Percentiles rank a stretch among this genome's conserved stretches.
phyloP scores from a whole-genome alignment of 2,113 vertebrate species.

The Hucho hucho region DNA sequence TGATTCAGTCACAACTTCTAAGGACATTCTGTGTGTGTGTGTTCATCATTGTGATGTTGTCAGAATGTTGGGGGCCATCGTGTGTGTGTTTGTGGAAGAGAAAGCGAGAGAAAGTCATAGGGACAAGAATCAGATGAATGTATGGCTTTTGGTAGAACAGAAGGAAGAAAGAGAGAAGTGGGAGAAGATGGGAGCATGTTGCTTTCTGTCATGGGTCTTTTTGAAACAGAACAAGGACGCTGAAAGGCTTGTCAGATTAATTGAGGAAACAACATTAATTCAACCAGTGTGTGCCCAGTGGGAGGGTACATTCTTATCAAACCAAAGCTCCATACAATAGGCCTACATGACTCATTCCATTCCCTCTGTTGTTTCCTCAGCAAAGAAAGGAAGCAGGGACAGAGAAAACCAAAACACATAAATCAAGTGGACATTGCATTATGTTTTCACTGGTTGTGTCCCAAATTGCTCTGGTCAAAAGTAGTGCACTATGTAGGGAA shows the following conservation, averaged over 20 bases:
- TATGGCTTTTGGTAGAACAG: neutral
- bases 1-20: neutral
- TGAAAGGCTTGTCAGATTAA: neutral
- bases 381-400: conserved; percentile 41
- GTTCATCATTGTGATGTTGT: neutral
- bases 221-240: neutral
- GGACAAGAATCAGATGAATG: neutral
- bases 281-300: conserved; percentile 41
- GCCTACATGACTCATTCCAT: conserved; percentile 25
- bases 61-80: neutral
- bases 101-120: neutral
- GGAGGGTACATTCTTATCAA: conserved; percentile 54
- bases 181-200: neutral
- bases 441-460: conserved; percentile 27
- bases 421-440: conserved; percentile 58
- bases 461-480: conserved; percentile 15
- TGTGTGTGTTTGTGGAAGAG: neutral
- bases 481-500: too few relatives aligned
- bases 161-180: too few relatives aligned
- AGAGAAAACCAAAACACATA: conserved; percentile 32
- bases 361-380: conserved; percentile 37
- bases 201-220: neutral
- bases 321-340: conserved; percentile 28
- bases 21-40: neutral
- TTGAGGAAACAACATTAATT: neutral